These are phyloP conservation scores for Pherbina coryleti DNA, from an alignment of 2,888 invertebrate genomes.

Conservation along the genomic window DNA sequence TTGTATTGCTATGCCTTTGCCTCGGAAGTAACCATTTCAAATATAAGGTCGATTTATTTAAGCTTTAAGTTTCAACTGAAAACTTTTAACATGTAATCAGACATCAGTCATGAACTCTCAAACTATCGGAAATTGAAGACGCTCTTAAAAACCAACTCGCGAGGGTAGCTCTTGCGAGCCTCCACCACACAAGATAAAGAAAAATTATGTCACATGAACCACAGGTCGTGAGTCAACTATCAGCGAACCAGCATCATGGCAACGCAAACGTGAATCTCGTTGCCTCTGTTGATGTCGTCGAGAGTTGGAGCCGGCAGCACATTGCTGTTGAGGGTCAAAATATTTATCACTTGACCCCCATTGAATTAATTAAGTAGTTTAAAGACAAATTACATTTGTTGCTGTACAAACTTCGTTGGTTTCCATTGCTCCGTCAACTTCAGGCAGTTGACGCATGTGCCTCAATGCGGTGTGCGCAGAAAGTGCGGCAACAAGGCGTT, in stretches of 20 bases:
- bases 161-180: background rate
- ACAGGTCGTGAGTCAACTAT: constrained; percentile 37
- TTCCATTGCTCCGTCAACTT: too few relatives aligned
- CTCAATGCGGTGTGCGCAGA: too few relatives aligned
- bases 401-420: constrained; percentile 38
- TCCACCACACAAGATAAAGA: background rate
- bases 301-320: constrained; percentile 32
- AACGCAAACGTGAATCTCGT: constrained; percentile 19
- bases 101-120: too few relatives aligned
- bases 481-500: too few relatives aligned
- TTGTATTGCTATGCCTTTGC: too few relatives aligned
- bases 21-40: too few relatives aligned
- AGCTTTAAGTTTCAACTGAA: background rate
- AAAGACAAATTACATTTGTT: constrained; percentile 65
- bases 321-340: constrained; percentile 67
- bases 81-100: too few relatives aligned
- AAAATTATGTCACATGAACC: constrained; percentile 35
- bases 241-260: constrained; percentile 1
- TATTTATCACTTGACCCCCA: constrained; percentile 71
- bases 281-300: constrained; percentile 27
- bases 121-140: too few relatives aligned
- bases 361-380: constrained; percentile 70
- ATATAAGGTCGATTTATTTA: too few relatives aligned
- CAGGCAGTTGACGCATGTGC: too few relatives aligned
- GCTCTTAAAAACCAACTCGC: background rate